Percentiles rank a stretch among this genome's conserved stretches.
Evolutionary conservation across 1,140 invertebrate species (phyloP).

Genomic region (Macrostomum lignano): DNA sequence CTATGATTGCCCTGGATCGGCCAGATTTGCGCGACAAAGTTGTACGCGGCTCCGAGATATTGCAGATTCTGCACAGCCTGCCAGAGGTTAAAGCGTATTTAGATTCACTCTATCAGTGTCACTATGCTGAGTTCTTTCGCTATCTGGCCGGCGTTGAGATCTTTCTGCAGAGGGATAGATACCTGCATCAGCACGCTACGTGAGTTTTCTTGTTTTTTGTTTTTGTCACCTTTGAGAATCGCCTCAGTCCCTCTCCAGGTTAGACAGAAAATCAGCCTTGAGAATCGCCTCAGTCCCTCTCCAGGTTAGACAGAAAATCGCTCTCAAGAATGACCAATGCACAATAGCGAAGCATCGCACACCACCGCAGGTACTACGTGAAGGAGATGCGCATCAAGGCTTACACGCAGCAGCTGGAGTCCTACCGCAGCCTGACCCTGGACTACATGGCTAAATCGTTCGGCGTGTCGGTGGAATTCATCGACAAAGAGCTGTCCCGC

Average conservation of each 20-base stretch:
- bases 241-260: no score
- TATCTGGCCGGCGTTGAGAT: conserved; percentile 47
- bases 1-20: conserved; percentile 51
- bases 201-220: background rate
- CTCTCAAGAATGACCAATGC: no score
- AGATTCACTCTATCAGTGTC: conserved; percentile 79
- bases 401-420: conserved; percentile 79
- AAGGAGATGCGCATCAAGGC: conserved; percentile 85
- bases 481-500: conserved; percentile 51
- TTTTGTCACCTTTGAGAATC: no score
- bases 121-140: conserved; percentile 79
- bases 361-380: conserved; percentile 76
- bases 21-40: conserved; percentile 53
- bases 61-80: conserved; percentile 64
- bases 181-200: conserved; percentile 48
- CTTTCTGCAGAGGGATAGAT: conserved; percentile 58
- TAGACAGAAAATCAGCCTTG: no score
- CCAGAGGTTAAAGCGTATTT: conserved; percentile 60
- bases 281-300: no score
- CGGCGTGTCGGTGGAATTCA: conserved; percentile 67
- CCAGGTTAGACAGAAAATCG: no score
- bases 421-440: conserved; percentile 69
- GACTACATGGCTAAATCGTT: conserved; percentile 89
- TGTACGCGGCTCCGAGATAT: conserved; percentile 61
- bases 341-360: no score